Percentiles rank a stretch among this genome's conserved stretches.
phyloP scores from a whole-genome alignment of 2,888 invertebrate genomes.

The Aelia acuminata region DNA sequence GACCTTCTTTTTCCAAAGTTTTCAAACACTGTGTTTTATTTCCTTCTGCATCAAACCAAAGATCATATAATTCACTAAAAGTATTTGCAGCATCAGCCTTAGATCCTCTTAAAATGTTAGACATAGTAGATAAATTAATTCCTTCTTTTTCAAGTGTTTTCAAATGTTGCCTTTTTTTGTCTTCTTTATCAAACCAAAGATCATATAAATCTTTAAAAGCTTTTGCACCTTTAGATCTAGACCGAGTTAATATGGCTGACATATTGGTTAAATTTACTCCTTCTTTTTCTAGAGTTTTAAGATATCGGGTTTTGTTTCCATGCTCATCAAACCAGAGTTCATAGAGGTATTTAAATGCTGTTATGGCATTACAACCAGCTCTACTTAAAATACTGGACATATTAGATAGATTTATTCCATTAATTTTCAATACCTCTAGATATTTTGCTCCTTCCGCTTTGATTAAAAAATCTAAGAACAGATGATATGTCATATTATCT shows the following conservation, averaged over 20 bases:
- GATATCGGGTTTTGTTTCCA: conserved; percentile 5
- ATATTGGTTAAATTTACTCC: no score
- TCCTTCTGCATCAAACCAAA: conserved; percentile 15
- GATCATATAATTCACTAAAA: conserved; percentile 30
- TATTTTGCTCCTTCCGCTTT: conserved; percentile 12
- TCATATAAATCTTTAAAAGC: no score
- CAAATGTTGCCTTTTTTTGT: no score
- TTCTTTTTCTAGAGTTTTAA: neutral
- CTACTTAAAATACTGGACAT: no score
- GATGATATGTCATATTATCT: neutral
- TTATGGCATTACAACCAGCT: no score
- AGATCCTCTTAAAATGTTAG: neutral
- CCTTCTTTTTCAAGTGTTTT: no score
- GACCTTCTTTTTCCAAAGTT: neutral
- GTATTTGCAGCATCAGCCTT: neutral
- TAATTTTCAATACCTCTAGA: conserved; percentile 28
- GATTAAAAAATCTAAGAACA: conserved; percentile 41
- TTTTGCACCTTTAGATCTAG: no score
- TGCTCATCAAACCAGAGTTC: conserved; percentile 33
- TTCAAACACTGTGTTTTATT: neutral
- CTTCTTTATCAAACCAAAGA: no score
- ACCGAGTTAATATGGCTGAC: no score
- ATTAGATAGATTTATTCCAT: conserved; percentile 5
- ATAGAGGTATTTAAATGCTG: neutral
- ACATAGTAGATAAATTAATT: no score